These are phyloP conservation scores for Pantala flavescens DNA, from an alignment of 1,140 invertebrate species.

Conservation along the genomic window DNA sequence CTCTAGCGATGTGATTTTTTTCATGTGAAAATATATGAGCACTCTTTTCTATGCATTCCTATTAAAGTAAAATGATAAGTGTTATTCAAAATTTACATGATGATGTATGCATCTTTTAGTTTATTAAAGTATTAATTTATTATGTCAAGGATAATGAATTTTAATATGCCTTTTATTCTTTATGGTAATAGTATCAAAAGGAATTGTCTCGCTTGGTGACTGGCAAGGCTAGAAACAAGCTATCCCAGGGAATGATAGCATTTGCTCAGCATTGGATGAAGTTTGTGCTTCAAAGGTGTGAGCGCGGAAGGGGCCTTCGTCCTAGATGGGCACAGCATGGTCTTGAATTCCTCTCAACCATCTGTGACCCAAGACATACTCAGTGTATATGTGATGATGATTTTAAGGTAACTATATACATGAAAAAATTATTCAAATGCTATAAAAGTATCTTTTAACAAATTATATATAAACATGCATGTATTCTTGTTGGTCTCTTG, in stretches of 20 bases:
- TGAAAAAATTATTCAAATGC: conserved; percentile 31
- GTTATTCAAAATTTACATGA: too few species aligned
- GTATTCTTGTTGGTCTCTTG: neutral
- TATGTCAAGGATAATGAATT: too few species aligned
- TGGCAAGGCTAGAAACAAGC: conserved; percentile 33
- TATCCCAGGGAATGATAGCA: conserved; percentile 46
- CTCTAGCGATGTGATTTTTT: too few species aligned
- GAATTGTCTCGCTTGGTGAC: conserved; percentile 57
- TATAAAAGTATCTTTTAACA: conserved; percentile 20
- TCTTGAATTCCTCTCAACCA: conserved; percentile 69
- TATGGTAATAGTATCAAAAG: conserved; percentile 57
- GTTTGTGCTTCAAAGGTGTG: conserved; percentile 71
- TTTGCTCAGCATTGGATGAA: conserved; percentile 81
- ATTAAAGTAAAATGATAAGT: too few species aligned
- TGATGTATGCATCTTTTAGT: too few species aligned
- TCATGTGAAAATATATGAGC: too few species aligned
- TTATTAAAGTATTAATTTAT: too few species aligned
- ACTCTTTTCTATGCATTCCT: too few species aligned
- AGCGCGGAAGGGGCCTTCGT: conserved; percentile 66
- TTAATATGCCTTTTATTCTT: conserved; percentile 12
- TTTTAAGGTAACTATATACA: conserved; percentile 51
- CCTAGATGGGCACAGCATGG: conserved; percentile 79
- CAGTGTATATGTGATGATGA: conserved; percentile 59
- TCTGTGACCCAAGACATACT: conserved; percentile 71
- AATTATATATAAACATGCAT: neutral